Percentiles rank a stretch among this genome's conserved stretches.
These are phyloP conservation scores for Pomacea canaliculata DNA, from an alignment of 2,888 invertebrate genomes.

Conservation along the genomic window DNA sequence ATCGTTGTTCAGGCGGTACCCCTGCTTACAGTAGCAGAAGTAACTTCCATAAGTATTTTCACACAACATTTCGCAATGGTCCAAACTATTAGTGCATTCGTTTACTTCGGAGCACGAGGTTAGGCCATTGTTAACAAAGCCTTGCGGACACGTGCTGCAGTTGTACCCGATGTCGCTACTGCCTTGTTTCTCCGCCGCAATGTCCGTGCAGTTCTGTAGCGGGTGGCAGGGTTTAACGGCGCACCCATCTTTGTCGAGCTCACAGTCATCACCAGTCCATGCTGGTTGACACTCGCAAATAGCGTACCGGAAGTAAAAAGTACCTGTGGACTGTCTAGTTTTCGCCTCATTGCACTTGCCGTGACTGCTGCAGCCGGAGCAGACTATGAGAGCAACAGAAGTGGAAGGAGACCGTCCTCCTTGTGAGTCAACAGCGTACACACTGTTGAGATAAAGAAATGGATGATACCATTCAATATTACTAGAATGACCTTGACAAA, in stretches of 20 bases:
- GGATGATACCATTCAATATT: too few relatives aligned
- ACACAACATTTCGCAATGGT: constrained; percentile 70
- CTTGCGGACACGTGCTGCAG: constrained; percentile 37
- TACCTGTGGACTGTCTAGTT: not conserved
- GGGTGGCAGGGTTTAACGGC: constrained; percentile 35
- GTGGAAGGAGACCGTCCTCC: constrained; percentile 13
- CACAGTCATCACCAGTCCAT: constrained; percentile 30
- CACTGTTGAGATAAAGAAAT: not conserved
- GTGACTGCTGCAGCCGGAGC: constrained; percentile 22
- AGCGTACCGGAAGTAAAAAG: constrained; percentile 9
- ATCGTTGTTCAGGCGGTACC: constrained; percentile 46
- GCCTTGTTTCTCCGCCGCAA: constrained; percentile 31
- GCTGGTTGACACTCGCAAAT: constrained; percentile 3
- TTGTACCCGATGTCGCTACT: constrained; percentile 12
- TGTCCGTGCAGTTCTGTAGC: constrained; percentile 40
- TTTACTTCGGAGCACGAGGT: constrained; percentile 59
- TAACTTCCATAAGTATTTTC: constrained; percentile 69
- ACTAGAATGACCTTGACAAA: too few relatives aligned
- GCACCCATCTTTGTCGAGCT: constrained; percentile 37
- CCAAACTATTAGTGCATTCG: constrained; percentile 65
- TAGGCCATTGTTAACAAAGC: constrained; percentile 22
- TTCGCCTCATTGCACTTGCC: constrained; percentile 20
- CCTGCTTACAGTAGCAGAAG: constrained; percentile 47
- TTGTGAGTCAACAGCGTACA: constrained; percentile 17
- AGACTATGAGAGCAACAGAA: constrained; percentile 17